These are phyloP conservation scores for Tiphia femorata DNA, from an alignment of 2,888 invertebrate species.

Conservation along the genomic window DNA sequence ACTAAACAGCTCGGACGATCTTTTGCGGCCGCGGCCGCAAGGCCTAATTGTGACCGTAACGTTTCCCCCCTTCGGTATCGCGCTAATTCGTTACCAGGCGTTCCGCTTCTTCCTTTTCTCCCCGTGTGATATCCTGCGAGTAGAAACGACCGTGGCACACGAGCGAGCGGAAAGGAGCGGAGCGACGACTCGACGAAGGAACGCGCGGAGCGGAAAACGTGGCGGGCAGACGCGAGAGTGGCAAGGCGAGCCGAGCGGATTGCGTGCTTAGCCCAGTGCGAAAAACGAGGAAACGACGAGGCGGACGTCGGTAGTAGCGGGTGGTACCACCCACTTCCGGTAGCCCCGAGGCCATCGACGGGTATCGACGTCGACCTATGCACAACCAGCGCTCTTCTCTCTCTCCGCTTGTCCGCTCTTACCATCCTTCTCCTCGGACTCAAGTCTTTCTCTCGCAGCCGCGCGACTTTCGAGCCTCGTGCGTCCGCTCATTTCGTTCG, in stretches of 20 bases:
- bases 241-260: conserved; percentile 13
- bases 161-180: not conserved
- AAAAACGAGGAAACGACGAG: conserved; percentile 44
- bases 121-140: too few species aligned
- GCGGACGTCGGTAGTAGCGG: conserved; percentile 58
- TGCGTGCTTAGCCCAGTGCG: conserved; percentile 33
- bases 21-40: too few species aligned
- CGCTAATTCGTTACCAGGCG: too few species aligned
- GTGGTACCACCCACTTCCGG: conserved; percentile 64
- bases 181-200: not conserved
- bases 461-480: not conserved
- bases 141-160: too few species aligned
- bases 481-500: conserved; percentile 19
- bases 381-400: conserved; percentile 17
- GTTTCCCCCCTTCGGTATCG: too few species aligned
- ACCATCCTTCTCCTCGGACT: too few species aligned
- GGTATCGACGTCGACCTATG: conserved; percentile 20
- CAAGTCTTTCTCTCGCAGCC: conserved; percentile 1
- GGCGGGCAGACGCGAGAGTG: too few species aligned
- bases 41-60: not conserved
- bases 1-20: too few species aligned
- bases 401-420: too few species aligned
- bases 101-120: too few species aligned
- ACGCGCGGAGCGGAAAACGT: too few species aligned
- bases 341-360: conserved; percentile 49